phyloP scores from a whole-genome alignment of 2,888 invertebrate genomes.

The Lasioglossum malachurum region DNA sequence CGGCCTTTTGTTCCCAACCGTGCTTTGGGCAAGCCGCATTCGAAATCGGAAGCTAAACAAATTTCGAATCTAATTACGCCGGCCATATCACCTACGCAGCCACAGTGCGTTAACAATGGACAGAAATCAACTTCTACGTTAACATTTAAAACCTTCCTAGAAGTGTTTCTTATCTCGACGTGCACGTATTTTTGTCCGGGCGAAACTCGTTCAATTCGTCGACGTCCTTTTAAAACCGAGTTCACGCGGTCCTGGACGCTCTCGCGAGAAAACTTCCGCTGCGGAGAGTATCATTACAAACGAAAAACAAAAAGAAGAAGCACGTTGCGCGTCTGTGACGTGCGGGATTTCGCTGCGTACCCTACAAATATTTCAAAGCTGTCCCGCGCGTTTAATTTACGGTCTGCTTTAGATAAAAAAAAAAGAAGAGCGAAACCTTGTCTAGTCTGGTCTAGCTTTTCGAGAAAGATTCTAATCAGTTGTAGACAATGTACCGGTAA shows the following conservation, averaged over 20 bases:
- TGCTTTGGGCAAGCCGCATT: background rate
- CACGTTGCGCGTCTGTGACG: background rate
- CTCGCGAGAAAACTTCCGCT: background rate
- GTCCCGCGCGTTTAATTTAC: slow-evolving; percentile 5
- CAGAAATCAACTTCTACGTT: background rate
- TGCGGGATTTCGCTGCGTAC: background rate
- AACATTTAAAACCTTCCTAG: background rate
- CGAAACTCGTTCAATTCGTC: background rate
- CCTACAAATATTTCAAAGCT: background rate
- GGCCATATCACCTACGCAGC: background rate
- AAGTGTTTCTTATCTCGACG: too few relatives aligned
- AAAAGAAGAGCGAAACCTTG: background rate
- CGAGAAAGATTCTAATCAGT: background rate
- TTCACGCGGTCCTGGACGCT: background rate
- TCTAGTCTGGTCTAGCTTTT: background rate
- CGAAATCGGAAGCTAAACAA: slow-evolving; percentile 5
- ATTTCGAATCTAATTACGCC: background rate
- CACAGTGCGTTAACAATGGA: background rate
- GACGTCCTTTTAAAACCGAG: background rate
- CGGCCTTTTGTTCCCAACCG: background rate
- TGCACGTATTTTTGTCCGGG: background rate
- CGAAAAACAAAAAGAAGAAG: background rate
- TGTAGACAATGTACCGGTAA: too few relatives aligned
- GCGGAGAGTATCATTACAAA: background rate
- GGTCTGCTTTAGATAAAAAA: background rate